phyloP scores from a whole-genome alignment of 2,797 vertebrate species.

The Acanthopagrus latus region DNA sequence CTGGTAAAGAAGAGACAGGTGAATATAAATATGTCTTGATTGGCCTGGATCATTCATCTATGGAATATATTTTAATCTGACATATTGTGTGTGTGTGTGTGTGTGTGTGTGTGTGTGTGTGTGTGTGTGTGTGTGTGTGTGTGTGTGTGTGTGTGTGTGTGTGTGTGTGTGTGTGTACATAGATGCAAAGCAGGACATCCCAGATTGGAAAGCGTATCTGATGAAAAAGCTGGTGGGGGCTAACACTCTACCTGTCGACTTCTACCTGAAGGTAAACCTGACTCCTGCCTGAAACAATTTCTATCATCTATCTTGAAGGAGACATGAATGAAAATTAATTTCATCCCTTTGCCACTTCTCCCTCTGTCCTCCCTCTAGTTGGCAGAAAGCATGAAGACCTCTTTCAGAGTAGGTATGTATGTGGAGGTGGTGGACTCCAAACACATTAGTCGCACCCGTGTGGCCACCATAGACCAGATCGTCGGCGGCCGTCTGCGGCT shows the following conservation, averaged over 20 bases:
- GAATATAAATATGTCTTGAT: neutral
- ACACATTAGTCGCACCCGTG: constrained; percentile 89
- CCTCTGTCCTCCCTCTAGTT: constrained; percentile 81
- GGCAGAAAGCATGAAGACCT: constrained; percentile 90
- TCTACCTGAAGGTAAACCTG: constrained; percentile 91
- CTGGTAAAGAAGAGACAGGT: neutral
- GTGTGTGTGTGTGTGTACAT: constrained; percentile 25
- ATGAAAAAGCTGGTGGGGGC: constrained; percentile 93
- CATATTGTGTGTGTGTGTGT: constrained; percentile 21
- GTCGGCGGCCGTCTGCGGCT: constrained; percentile 92
- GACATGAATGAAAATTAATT: neutral
- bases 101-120: constrained; percentile 41
- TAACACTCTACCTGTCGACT: constrained; percentile 94
- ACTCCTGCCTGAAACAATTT: neutral
- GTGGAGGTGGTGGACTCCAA: constrained; percentile 95
- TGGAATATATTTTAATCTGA: neutral
- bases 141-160: constrained; percentile 40
- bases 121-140: too few species aligned
- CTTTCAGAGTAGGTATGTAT: constrained; percentile 90
- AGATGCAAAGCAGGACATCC: constrained; percentile 81
- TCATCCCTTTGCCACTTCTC: neutral
- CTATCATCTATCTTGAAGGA: neutral
- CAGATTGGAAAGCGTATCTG: constrained; percentile 94
- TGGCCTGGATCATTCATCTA: neutral
- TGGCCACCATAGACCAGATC: constrained; percentile 89